Evolutionary conservation across 1,140 invertebrate genomes (phyloP), one percentile per base, ranked within the genome.

Genomic region (Meloidogyne floridensis): DNA sequence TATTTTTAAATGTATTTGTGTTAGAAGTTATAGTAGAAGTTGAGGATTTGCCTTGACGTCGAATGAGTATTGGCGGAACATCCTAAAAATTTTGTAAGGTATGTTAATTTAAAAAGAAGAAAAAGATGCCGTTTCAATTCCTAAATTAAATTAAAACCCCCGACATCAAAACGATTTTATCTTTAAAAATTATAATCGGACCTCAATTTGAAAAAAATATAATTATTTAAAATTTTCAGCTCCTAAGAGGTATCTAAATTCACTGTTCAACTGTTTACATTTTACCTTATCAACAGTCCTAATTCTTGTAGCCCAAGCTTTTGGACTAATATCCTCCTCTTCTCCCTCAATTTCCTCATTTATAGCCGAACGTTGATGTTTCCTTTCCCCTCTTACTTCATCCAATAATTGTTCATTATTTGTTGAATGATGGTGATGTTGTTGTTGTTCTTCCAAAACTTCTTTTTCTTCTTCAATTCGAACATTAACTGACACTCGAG

Each of bases 401-500:
- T 65, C 59, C 7, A 65, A n/a, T 65, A 65, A 65, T 65, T 65
- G 15, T 65, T 65, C 15, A n/a, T 65, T n/a, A 65, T 65, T n/a
- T n/a, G 7, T 59, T 59, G 5, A 65, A 65, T 65, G 18, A 51
- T 74, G 18, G 7, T 47, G 47, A 47, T 47, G 47, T 6, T 47
- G 32, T 53, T 73, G 15, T 54, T 74, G 72, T 54, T 74, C 4
- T 32, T 15, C 18, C 7, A 13, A 51, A 47, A 15, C 4, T 15
- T 54, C 15, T 54, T 15, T 75, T 70, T 82, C 70, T 13, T 73
- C 59, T 11, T 80, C 83, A 51, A 84, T 72, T 2, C 56, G 75
- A 43, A 86, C 80, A 53, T 72, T 83, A 56, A 86, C 81, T 9
- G 80, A 83, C 7, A 85, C 84, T 20, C 84, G 83, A 11, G 80